Percentiles rank a stretch among this genome's conserved stretches.
Evolutionary conservation across 2,113 vertebrate genomes (phyloP).

Genomic region (Raja brachyura): DNA sequence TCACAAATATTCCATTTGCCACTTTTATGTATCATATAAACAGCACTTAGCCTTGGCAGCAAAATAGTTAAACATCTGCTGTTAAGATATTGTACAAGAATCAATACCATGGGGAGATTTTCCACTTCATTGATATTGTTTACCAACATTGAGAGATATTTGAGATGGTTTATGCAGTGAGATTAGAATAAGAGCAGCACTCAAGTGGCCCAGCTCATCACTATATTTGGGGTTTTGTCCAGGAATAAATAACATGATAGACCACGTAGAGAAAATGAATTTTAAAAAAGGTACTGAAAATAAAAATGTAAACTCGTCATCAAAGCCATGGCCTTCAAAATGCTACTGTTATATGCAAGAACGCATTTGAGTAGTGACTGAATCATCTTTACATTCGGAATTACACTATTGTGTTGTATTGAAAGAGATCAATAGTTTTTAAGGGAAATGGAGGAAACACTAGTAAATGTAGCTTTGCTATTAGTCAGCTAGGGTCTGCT

Average conservation of each 20-base stretch:
- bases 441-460: background rate
- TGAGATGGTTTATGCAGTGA: background rate
- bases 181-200: background rate
- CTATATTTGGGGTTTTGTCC: background rate
- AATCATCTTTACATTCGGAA: background rate
- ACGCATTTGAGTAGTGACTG: background rate
- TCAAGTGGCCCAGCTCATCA: background rate
- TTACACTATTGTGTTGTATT: background rate
- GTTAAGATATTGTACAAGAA: background rate
- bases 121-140: background rate
- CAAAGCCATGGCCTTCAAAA: no score
- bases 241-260: background rate
- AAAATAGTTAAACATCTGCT: background rate
- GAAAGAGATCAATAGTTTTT: background rate
- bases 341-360: background rate
- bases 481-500: background rate
- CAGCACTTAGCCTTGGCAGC: background rate
- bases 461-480: background rate
- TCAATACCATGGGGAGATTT: background rate
- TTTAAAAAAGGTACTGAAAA: background rate
- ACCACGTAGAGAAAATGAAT: background rate
- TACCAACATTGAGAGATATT: background rate
- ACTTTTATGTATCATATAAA: background rate
- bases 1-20: background rate
- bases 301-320: background rate